Conservation (phyloP, 2,888 invertebrate genomes). For the Ceratothoa steindachneri region DNA sequence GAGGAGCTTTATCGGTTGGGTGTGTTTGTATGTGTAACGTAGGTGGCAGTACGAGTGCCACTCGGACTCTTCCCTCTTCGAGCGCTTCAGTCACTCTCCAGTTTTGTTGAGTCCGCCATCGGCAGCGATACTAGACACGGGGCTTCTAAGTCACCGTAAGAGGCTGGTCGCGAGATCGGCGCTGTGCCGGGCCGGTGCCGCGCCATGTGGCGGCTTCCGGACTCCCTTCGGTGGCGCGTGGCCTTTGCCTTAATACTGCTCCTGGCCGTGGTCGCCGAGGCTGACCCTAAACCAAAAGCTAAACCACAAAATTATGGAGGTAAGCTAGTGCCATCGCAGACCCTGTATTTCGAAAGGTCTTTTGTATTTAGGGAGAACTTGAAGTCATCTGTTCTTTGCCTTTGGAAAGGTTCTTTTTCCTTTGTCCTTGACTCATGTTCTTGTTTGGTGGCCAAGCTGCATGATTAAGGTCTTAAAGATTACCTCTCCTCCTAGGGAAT, state of each 20-base stretch:
- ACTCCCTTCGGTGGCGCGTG: not conserved
- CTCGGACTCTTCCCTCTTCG: not conserved
- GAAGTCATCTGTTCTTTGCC: not conserved
- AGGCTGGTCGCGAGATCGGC: slow-evolving; percentile 7
- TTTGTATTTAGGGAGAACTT: not conserved
- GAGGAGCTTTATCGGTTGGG: not conserved
- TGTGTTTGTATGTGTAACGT: slow-evolving; percentile 1
- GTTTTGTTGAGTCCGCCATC: not conserved
- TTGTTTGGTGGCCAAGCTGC: no score
- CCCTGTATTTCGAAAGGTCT: not conserved
- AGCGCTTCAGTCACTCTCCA: slow-evolving; percentile 1
- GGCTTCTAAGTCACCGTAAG: not conserved
- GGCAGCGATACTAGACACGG: not conserved
- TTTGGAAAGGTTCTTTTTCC: not conserved
- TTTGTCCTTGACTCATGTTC: not conserved
- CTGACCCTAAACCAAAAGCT: slow-evolving; percentile 1
- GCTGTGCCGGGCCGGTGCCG: slow-evolving; percentile 12
- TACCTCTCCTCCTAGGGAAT: no score
- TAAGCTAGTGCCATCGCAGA: no score
- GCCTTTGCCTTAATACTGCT: not conserved
- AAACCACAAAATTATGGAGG: slow-evolving; percentile 1
- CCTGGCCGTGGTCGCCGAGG: not conserved
- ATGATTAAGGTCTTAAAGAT: no score
- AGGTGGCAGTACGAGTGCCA: slow-evolving; percentile 4
- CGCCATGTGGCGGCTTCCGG: slow-evolving; percentile 13